Base-by-base conservation (phyloP, 1,140 invertebrate genomes). In the Aphaenogaster ashmeadi region DNA sequence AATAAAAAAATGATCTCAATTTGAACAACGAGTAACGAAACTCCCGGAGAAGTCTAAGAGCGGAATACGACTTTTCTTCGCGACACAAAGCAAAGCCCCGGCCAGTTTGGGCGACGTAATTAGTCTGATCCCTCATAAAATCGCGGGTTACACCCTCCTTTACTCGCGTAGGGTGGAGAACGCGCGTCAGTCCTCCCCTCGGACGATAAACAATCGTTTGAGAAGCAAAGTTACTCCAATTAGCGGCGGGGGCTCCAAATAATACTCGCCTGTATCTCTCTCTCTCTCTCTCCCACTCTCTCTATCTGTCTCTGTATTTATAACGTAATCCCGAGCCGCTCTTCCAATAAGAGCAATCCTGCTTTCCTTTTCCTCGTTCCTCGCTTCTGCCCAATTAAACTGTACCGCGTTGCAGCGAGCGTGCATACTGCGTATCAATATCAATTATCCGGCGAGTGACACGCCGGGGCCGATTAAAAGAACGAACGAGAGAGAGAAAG, bases 361-460 rank as follows among this genome's bases (percentile, higher is more conserved):
- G 75, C 74, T 69, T 72, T 81, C 77, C 83, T 89, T 77, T 81
- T 56, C 84, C 15, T 71, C 60, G 52, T 86, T 78, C 56, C 89
- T 80, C 84, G 67, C 44, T 72, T 87, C 87, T 91, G 88, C 85
- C 85, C 89, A 89, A 90, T 91, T 91, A 89, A 89, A 91, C 80
- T 79, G 72, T 44, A 87, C 77, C 86, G 52, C 80, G 79, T 89
- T 86, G 83, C 75, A 72, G 54, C 83, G 52, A 86, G 83, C 87
- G 86, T 86, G 90, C 90, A 90, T 69, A 87, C 87, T 69, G 90
- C 87, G 83, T 84, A 89, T 90, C 87, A 86, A 91, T 91, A 91
- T 91, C 90, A 91, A 91, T 91, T 91, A 91, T 87, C 87, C 56
- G 58, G 69, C 79, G 78, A 91, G 79, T 91, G 90, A 89, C 87